Evolutionary conservation across 2,113 vertebrate species (phyloP).

Genomic region (Alethe castanea): DNA sequence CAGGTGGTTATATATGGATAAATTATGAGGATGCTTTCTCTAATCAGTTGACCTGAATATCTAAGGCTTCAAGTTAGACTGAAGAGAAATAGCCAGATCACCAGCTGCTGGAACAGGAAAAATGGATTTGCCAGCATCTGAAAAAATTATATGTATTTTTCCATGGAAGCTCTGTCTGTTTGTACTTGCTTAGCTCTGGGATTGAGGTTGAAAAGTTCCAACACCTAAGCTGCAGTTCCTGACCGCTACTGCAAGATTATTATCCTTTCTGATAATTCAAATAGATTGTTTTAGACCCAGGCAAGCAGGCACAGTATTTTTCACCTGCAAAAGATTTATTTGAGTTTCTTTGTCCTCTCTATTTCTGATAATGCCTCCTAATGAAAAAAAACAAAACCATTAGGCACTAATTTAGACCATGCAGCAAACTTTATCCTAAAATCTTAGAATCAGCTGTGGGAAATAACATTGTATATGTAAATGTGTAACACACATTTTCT

Average conservation of each 20-base stretch:
- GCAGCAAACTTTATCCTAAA: background rate
- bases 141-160: background rate
- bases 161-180: background rate
- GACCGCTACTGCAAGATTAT: background rate
- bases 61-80: background rate
- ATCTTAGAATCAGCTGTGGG: background rate
- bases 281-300: background rate
- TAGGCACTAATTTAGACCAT: background rate
- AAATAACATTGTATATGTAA: background rate
- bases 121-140: background rate
- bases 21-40: background rate
- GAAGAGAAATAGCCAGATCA: background rate
- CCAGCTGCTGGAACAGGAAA: background rate
- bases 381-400: background rate
- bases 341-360: background rate
- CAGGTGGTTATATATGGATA: background rate
- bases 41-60: background rate
- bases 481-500: background rate
- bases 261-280: background rate
- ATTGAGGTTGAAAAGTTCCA: background rate
- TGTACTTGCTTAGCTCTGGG: background rate
- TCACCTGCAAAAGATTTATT: background rate
- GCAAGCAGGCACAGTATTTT: background rate
- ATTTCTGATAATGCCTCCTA: background rate
- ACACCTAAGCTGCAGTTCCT: background rate